These are phyloP conservation scores for Didymodactylos carnosus DNA, from an alignment of 2,888 invertebrate genomes.

Conservation along the genomic window DNA sequence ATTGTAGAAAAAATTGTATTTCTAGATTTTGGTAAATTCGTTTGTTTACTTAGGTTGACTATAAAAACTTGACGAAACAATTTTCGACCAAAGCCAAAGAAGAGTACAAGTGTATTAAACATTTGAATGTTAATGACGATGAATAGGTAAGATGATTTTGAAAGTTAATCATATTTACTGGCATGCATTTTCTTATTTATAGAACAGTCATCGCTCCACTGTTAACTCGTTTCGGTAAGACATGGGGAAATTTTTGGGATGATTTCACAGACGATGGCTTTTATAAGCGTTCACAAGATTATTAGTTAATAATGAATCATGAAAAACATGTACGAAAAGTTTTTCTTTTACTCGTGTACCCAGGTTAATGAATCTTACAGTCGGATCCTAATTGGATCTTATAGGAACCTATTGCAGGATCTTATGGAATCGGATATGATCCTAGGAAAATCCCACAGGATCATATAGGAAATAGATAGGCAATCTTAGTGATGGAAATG, in stretches of 20 bases:
- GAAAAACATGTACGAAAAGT: slow-evolving; percentile 48
- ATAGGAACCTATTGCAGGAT: too few relatives aligned
- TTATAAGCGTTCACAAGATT: slow-evolving; percentile 80
- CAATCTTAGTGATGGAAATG: too few relatives aligned
- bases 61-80: slow-evolving; percentile 42
- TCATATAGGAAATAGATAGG: too few relatives aligned
- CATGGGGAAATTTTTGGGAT: slow-evolving; percentile 99
- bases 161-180: too few relatives aligned
- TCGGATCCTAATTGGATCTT: too few relatives aligned
- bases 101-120: slow-evolving; percentile 35
- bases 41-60: slow-evolving; percentile 36
- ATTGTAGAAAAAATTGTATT: too few relatives aligned
- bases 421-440: too few relatives aligned
- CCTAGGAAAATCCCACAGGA: too few relatives aligned
- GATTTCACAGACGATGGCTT: slow-evolving; percentile 69
- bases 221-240: slow-evolving; percentile 57
- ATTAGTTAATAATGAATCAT: slow-evolving; percentile 73
- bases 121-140: slow-evolving; percentile 46
- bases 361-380: background rate
- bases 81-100: slow-evolving; percentile 44
- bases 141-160: too few relatives aligned
- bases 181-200: too few relatives aligned
- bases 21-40: background rate
- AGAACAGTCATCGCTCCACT: slow-evolving; percentile 62
- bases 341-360: background rate